Evolutionary conservation across 2,888 invertebrate genomes (phyloP), one percentile per base, ranked within the genome.

Genomic region (Melikaiella ostensackeni): DNA sequence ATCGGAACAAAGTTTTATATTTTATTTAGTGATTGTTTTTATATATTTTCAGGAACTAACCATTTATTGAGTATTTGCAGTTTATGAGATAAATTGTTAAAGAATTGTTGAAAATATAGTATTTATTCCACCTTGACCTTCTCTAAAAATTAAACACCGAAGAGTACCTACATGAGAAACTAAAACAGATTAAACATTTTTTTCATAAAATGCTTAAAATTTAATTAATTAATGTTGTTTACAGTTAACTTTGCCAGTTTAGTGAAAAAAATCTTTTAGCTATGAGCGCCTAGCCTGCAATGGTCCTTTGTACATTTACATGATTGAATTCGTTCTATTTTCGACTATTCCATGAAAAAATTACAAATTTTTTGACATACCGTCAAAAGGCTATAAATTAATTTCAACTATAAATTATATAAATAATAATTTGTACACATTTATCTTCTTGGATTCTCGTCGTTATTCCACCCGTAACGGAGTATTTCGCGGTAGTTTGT

Each of bases 401-500:
- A n/a, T n/a, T 55, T 55, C 8, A 61, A 5, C 2, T 61, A 30
- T 61, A 30, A 16, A 27, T 27, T 33, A 61, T 2, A 61, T 61
- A 55, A 55, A 27, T 63, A 27, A 61, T 61, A 63, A 63, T 63
- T 63, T 73, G 55, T 50, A 35, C 19, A 75, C 33, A 24, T 64
- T 76, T 27, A 74, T 62, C 57, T 50, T 64, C 13, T 21, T 78
- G 50, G 70, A 75, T 77, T 76, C 64, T 57, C 61, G 55, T 66
- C 63, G 16, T 59, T 66, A 77, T 16, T 80, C 77, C 76, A 80
- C 19, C 79, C 77, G 27, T 84, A 81, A 74, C 82, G 85, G 30
- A 90, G 80, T 70, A 90, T 85, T 77, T 89, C 84, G 55, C 87
- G 88, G 77, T 89, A 92, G 85, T 91, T 89, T 13, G 81, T 87